A percentile compares a stretch with the other conserved stretches of the same genome.
Conservation (phyloP, 2,888 invertebrate species). For the Ypsolopha sequella region DNA sequence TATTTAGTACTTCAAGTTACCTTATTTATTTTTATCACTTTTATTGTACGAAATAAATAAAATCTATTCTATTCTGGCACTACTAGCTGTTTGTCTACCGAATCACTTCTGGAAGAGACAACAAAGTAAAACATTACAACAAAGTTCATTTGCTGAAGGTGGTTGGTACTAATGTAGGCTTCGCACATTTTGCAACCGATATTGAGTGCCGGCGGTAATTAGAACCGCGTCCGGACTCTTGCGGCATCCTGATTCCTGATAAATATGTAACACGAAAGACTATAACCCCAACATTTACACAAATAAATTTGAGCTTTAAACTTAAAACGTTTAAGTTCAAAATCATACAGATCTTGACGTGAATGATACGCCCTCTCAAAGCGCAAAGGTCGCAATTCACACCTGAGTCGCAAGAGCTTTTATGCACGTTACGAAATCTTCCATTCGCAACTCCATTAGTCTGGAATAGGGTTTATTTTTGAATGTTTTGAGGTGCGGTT, state of each 20-base stretch:
- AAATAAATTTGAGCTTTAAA: conserved; percentile 8
- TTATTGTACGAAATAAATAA: too few relatives aligned
- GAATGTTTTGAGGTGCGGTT: background rate
- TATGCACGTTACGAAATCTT: background rate
- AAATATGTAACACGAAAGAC: conserved; percentile 16
- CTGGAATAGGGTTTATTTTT: background rate
- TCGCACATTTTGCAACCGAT: conserved; percentile 60
- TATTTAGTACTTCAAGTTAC: too few relatives aligned
- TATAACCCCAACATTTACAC: conserved; percentile 11
- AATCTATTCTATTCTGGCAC: too few relatives aligned
- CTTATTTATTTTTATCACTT: too few relatives aligned
- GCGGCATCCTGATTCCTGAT: conserved; percentile 65
- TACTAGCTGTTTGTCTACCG: too few relatives aligned
- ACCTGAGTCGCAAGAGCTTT: background rate
- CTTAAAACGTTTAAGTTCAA: conserved; percentile 6
- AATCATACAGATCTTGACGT: background rate
- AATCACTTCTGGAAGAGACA: too few relatives aligned
- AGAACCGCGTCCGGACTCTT: conserved; percentile 56
- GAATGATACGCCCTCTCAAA: background rate
- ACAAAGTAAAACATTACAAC: background rate
- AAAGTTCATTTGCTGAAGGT: background rate
- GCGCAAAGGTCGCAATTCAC: background rate
- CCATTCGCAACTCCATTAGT: background rate
- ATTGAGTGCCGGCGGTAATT: conserved; percentile 58
- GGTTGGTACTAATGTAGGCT: conserved; percentile 35